Evolutionary conservation across 2,797 vertebrate species (phyloP).

Genomic region (Aulostomus chinensis): DNA sequence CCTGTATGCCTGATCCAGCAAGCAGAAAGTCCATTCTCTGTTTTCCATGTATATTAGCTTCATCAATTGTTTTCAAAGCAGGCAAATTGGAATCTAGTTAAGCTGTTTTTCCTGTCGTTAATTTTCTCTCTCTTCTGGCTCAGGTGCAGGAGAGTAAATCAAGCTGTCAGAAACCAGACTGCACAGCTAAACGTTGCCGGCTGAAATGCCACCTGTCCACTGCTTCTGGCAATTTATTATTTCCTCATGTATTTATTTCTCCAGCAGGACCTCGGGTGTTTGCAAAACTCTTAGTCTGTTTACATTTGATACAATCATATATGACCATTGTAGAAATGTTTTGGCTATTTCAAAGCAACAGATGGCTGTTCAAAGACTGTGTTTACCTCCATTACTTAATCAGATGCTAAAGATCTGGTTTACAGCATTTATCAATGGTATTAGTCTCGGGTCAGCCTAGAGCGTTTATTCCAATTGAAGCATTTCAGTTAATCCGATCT

Average conservation of each 20-base stretch:
- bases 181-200: constrained; percentile 70
- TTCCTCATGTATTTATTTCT: constrained; percentile 66
- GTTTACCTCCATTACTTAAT: constrained; percentile 50
- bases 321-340: neutral
- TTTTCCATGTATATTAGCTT: constrained; percentile 46
- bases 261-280: constrained; percentile 44
- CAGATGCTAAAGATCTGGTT: constrained; percentile 56
- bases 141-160: constrained; percentile 71
- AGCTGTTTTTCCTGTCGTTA: constrained; percentile 48
- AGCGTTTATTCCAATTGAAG: constrained; percentile 58
- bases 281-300: constrained; percentile 35
- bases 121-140: constrained; percentile 60
- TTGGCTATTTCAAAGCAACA: constrained; percentile 16
- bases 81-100: constrained; percentile 58
- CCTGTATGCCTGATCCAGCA: constrained; percentile 14
- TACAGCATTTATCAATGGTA: constrained; percentile 53
- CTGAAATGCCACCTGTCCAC: constrained; percentile 78
- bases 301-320: constrained; percentile 10
- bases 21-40: constrained; percentile 28
- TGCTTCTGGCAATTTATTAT: constrained; percentile 70
- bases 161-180: constrained; percentile 78
- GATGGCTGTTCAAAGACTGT: constrained; percentile 27
- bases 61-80: constrained; percentile 61
- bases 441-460: constrained; percentile 44
- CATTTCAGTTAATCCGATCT: constrained; percentile 73